Evolutionary conservation across 1,140 invertebrate genomes (phyloP).

Genomic region (Pseudobourletiella spinata): DNA sequence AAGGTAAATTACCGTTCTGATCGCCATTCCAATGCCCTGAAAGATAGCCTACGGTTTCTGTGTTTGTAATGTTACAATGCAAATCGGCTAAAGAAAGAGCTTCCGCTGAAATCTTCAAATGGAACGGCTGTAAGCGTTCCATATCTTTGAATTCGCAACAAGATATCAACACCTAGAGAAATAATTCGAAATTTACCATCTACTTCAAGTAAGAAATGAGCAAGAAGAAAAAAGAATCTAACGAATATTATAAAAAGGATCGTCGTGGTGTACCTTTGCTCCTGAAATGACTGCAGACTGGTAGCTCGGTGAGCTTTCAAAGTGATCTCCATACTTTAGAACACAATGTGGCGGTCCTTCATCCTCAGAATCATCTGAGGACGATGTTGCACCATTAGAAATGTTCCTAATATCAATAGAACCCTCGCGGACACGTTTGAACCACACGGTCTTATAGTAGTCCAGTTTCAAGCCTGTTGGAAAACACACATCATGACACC

Average conservation of each 20-base stretch:
- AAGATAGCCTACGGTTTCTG: constrained; percentile 87
- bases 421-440: constrained; percentile 45
- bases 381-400: constrained; percentile 29
- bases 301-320: constrained; percentile 26
- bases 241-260: too few relatives aligned
- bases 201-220: too few relatives aligned
- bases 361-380: constrained; percentile 26
- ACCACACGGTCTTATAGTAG: constrained; percentile 74
- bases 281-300: constrained; percentile 25
- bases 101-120: constrained; percentile 55
- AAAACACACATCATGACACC: background rate
- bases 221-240: background rate
- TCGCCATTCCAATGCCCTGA: constrained; percentile 91
- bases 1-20: constrained; percentile 66
- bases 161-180: constrained; percentile 34
- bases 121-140: constrained; percentile 30
- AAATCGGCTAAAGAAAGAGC: constrained; percentile 81
- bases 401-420: constrained; percentile 40
- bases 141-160: constrained; percentile 36
- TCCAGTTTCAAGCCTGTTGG: constrained; percentile 71
- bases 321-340: constrained; percentile 35
- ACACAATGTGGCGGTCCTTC: constrained; percentile 31
- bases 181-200: background rate
- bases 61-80: constrained; percentile 83
- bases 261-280: constrained; percentile 23